These are phyloP conservation scores for Tapirus indicus DNA, from an alignment of 2,797 vertebrate species.

Conservation along the genomic window DNA sequence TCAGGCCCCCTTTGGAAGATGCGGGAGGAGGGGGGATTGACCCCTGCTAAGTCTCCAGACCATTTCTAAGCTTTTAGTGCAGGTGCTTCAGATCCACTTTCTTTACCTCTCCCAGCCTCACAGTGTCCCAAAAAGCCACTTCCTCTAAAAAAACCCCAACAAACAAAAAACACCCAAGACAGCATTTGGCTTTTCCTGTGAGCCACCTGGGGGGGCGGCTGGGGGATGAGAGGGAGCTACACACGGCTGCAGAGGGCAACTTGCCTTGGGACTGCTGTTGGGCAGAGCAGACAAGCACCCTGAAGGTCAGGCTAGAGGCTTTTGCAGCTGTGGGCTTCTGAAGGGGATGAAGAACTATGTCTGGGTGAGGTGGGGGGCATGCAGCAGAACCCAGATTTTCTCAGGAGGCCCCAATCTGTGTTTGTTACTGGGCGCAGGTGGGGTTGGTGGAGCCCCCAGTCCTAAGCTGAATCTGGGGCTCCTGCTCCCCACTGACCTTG, in stretches of 20 bases:
- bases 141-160: background rate
- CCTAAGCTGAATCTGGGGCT: background rate
- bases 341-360: background rate
- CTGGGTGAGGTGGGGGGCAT: background rate
- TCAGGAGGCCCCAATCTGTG: background rate
- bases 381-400: background rate
- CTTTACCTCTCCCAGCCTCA: background rate
- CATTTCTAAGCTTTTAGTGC: background rate
- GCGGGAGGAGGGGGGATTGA: background rate
- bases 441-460: background rate
- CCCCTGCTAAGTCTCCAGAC: background rate
- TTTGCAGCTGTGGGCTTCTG: background rate
- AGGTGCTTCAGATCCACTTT: background rate
- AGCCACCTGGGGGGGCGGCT: background rate
- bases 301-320: conserved; percentile 49
- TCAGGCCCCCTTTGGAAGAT: background rate
- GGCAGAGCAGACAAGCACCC: background rate
- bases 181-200: background rate
- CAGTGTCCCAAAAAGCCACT: background rate
- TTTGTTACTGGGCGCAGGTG: background rate
- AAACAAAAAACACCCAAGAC: background rate
- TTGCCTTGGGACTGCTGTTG: background rate
- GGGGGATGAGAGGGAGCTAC: background rate
- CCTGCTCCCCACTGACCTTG: conserved; percentile 63
- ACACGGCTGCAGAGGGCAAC: background rate